Evolutionary conservation across 2,797 vertebrate genomes (phyloP), one percentile per base, ranked within the genome.

Genomic region (Helicolenus hilgendorfi): DNA sequence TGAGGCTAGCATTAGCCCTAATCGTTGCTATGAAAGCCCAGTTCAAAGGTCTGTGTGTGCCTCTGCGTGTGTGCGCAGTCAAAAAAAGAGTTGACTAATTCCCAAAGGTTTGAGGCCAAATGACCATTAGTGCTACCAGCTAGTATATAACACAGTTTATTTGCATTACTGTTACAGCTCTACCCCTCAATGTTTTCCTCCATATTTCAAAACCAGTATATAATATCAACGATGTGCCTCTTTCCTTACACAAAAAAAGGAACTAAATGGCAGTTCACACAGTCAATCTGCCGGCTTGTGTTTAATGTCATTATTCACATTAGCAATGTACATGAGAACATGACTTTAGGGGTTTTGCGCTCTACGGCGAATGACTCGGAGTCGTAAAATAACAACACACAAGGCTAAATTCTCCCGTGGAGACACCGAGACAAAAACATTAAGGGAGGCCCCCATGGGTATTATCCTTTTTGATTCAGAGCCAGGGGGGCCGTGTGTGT

Each of bases 41-140:
- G 95, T 96, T 97, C 91, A 96, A 96, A 96, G 94, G 86, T 90
- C 41, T 87, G 38, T 82, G 59, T 81, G 38, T 83, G 58, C 64
- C 59, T 83, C 33, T 86, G 64, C 18, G 45, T 81, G 58, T 83
- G 68, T 84, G 55, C 36, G 53, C 58, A 41, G 36, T 82, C 35
- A 85, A 71, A 81, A 79, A 79, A 69, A 71, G 33, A 70, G 45
- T 58, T 81, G 22, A 81, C 49, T 74, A 27, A 84, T 80, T 87
- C 85, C 85, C 78, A 87, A 84, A 89, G 49, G 78, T 84, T 4
- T 18, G 3, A 72, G 69, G 38, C 58, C 77, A 85, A 80, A 87
- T 83, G 53, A 79, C 74, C 67, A 49, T 78, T 62, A 59, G 5
- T 15, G n/a, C 81, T 77, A 75, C 77, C 45, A 85, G 74, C 77